Conservation (phyloP, 2,797 vertebrate species). For the Mycteria americana region DNA sequence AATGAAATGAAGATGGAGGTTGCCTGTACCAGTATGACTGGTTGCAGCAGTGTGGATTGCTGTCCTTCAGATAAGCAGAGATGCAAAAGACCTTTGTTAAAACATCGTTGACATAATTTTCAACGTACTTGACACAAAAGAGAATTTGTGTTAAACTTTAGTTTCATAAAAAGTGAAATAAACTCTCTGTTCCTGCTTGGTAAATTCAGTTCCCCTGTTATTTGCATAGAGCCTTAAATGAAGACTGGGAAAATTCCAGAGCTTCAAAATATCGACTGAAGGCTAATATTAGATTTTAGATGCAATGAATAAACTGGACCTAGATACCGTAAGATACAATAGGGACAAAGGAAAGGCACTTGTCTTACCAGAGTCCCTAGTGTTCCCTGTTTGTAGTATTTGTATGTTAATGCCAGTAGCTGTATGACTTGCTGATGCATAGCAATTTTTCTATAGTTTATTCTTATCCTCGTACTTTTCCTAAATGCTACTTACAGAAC, state of each 20-base stretch:
- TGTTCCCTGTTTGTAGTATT: neutral
- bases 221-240: neutral
- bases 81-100: neutral
- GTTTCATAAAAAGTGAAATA: neutral
- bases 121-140: neutral
- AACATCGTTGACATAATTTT: accelerated
- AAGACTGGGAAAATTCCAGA: neutral
- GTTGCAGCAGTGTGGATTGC: neutral
- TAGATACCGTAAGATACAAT: neutral
- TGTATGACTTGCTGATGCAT: neutral
- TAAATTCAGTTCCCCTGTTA: neutral
- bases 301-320: neutral
- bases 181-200: neutral
- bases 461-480: neutral
- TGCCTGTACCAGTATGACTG: neutral
- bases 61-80: neutral
- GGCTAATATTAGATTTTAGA: neutral
- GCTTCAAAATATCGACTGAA: neutral
- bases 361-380: neutral
- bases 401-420: neutral
- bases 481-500: neutral
- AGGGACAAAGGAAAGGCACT: neutral
- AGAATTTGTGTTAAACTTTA: neutral
- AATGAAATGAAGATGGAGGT: neutral
- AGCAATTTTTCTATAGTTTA: neutral